Base-by-base conservation (phyloP, 2,888 invertebrate genomes). In the Papilio protenor region DNA sequence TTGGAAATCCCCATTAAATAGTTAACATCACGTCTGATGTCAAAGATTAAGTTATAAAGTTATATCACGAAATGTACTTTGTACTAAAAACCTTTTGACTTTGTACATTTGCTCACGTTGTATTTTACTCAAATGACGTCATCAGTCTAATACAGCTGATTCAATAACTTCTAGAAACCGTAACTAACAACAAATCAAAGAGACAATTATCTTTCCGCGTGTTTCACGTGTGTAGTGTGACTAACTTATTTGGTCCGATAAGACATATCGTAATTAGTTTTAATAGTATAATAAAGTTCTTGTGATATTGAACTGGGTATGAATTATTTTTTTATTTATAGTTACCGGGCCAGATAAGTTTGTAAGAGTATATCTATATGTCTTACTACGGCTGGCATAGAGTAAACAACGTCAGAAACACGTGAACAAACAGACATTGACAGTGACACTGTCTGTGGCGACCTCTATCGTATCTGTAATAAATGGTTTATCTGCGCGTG, bases 351-450 rank as follows among this genome's bases (percentile, higher is more conserved):
- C 57, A 59, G 4, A 12, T 59, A 59, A 21, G 4, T 59, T 12
- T 23, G 57, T 21, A 10, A 12, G 21, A 21, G 12, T 59, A 59
- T 55, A 55, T 55, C 55, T 59, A 23, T 23, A 11, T 33, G 66
- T 66, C 66, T 66, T 66, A 66, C 66, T 66, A 64, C 23, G 18
- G 33, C 64, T 64, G 40, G 47, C 10, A 74, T 61, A 47, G 61
- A 47, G 21, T 74, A 71, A 76, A 76, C 47, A 76, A 72, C 57
- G 47, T 70, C 49, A 61, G 76, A 71, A 21, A 64, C 77, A 64
- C 77, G 77, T 77, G 77, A 59, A 74, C 59, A 73, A 73, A 73
- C 45, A 77, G 21, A 73, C 73, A 77, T 6, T 73, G 59, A 59
- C 66, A 52, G 23, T 21, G 55, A 73, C 73, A 77, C 16, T 74